phyloP scores from a whole-genome alignment of 2,888 invertebrate genomes.

The Cryptus viduatorius region DNA sequence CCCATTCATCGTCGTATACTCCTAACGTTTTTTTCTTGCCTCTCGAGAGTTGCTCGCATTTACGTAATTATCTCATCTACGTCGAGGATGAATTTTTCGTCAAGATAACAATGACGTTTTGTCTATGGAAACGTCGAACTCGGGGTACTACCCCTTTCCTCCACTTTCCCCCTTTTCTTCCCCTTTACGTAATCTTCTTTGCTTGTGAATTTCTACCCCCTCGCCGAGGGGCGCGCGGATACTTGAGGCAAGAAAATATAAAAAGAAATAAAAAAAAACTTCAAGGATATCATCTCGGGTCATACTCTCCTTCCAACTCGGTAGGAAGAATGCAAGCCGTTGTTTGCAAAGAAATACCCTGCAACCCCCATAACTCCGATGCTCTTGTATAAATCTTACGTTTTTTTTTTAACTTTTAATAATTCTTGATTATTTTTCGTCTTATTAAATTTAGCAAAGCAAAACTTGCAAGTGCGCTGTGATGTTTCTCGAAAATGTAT shows the following conservation, averaged over 20 bases:
- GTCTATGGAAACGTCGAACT: slow-evolving; percentile 67
- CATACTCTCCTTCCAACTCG: slow-evolving; percentile 55
- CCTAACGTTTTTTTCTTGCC: slow-evolving; percentile 34
- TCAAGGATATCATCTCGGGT: slow-evolving; percentile 63
- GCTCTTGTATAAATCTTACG: slow-evolving; percentile 42
- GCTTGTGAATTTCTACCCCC: slow-evolving; percentile 37
- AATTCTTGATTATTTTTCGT: slow-evolving; percentile 58
- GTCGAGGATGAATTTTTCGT: slow-evolving; percentile 65
- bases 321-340: slow-evolving; percentile 48
- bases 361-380: neutral
- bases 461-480: neutral
- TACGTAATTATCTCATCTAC: slow-evolving; percentile 76
- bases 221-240: slow-evolving; percentile 29
- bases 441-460: slow-evolving; percentile 30
- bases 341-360: slow-evolving; percentile 34
- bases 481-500: neutral
- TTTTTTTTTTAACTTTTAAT: slow-evolving; percentile 28
- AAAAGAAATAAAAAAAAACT: slow-evolving; percentile 24
- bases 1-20: slow-evolving; percentile 9
- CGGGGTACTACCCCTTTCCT: slow-evolving; percentile 33
- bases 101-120: slow-evolving; percentile 70
- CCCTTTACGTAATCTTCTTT: slow-evolving; percentile 39
- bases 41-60: slow-evolving; percentile 74
- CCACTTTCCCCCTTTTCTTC: too few relatives aligned
- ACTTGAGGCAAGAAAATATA: slow-evolving; percentile 14